phyloP scores from a whole-genome alignment of 2,797 vertebrate species.

The Crocidura indochinensis region DNA sequence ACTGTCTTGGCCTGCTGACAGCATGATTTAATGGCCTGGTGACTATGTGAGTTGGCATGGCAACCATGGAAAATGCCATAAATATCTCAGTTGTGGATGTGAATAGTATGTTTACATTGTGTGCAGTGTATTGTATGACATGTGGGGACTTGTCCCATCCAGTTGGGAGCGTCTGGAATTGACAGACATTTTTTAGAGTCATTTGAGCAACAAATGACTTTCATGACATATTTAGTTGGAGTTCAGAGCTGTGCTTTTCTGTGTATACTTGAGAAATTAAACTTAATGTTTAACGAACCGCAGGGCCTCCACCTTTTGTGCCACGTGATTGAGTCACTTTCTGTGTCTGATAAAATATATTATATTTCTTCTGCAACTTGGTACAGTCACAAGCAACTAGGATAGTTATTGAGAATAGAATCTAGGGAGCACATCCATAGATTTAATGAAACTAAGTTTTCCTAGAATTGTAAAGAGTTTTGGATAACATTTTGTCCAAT shows the following conservation, averaged over 20 bases:
- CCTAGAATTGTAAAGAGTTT: background rate
- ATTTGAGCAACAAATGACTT: constrained; percentile 75
- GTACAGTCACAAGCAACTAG: background rate
- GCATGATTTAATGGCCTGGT: constrained; percentile 88
- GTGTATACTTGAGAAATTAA: constrained; percentile 76
- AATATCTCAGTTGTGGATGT: constrained; percentile 90
- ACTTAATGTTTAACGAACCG: constrained; percentile 55
- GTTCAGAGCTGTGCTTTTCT: constrained; percentile 68
- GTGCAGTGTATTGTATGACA: constrained; percentile 87
- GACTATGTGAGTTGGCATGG: constrained; percentile 90
- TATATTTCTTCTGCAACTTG: constrained; percentile 34
- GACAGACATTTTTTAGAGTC: constrained; percentile 80
- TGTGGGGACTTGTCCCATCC: constrained; percentile 86
- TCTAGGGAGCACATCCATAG: background rate
- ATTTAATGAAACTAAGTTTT: constrained; percentile 8
- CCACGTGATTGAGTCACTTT: background rate
- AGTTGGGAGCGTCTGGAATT: constrained; percentile 83
- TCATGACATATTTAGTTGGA: constrained; percentile 74
- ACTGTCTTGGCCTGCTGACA: constrained; percentile 87
- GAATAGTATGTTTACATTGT: constrained; percentile 90
- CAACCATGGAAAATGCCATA: constrained; percentile 90
- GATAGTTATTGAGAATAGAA: constrained; percentile 24
- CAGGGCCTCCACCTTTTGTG: background rate
- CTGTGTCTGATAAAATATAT: background rate
- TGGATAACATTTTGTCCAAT: background rate